These are phyloP conservation scores for Numida meleagris DNA, from an alignment of 2,113 vertebrate species.

Conservation along the genomic window DNA sequence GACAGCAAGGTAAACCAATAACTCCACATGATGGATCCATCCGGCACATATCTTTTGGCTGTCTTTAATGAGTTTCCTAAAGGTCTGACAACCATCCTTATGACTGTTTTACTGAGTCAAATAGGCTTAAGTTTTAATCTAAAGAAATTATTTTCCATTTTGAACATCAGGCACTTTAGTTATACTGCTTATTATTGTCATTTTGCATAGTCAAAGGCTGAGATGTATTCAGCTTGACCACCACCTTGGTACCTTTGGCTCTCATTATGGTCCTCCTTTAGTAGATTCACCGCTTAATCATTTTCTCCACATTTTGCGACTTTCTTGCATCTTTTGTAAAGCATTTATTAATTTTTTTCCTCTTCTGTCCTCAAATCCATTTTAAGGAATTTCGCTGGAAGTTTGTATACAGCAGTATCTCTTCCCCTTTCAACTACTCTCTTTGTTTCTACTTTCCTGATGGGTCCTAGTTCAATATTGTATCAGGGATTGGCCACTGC, in stretches of 20 bases:
- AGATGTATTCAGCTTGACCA: neutral
- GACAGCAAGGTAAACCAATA: neutral
- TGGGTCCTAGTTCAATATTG: neutral
- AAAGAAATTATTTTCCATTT: neutral
- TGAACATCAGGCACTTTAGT: neutral
- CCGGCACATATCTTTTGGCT: neutral
- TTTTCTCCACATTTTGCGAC: neutral
- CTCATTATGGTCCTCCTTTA: neutral
- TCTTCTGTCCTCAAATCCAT: neutral
- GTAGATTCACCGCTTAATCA: neutral
- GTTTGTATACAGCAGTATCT: neutral
- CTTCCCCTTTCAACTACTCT: neutral
- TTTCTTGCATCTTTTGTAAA: neutral
- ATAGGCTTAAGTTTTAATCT: neutral
- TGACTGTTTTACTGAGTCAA: neutral
- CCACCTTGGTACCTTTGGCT: neutral
- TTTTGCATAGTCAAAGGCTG: neutral
- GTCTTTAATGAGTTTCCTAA: neutral
- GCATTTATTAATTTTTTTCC: neutral
- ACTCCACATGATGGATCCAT: neutral
- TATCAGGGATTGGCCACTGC: neutral
- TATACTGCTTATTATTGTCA: neutral
- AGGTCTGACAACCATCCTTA: neutral
- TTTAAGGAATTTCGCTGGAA: neutral
- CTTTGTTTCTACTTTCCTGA: neutral